Evolutionary conservation across 2,113 vertebrate genomes (phyloP).

Genomic region (Oxyruncus cristatus): DNA sequence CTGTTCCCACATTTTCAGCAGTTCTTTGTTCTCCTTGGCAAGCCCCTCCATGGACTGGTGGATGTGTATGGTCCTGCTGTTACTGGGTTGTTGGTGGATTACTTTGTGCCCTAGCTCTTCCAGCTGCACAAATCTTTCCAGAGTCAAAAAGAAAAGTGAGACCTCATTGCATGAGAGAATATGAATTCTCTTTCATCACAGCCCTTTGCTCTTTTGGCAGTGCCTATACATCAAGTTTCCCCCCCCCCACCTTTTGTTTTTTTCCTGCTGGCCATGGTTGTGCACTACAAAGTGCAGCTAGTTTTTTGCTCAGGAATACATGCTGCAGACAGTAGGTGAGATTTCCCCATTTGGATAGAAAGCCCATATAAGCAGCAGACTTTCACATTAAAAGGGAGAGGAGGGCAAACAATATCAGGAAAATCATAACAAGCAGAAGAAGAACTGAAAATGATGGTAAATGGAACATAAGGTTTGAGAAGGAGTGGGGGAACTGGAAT

Average conservation of each 20-base stretch:
- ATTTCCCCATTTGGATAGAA: neutral
- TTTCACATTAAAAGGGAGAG: neutral
- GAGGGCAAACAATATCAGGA: neutral
- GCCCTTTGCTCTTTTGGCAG: neutral
- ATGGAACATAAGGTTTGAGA: neutral
- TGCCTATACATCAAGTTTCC: neutral
- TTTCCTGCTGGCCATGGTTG: neutral
- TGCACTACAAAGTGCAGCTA: neutral
- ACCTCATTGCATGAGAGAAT: neutral
- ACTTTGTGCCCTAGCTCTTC: slow-evolving; percentile 58
- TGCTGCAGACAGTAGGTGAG: neutral
- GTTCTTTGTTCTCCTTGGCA: slow-evolving; percentile 52
- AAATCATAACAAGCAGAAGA: neutral
- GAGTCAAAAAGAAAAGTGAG: neutral
- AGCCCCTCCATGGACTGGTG: slow-evolving; percentile 64
- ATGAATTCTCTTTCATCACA: neutral
- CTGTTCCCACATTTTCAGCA: slow-evolving; percentile 77
- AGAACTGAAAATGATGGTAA: neutral
- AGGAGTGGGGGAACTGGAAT: neutral
- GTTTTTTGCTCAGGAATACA: neutral
- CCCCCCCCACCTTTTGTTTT: neutral
- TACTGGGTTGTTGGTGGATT: neutral
- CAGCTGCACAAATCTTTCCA: slow-evolving; percentile 59
- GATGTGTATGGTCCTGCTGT: slow-evolving; percentile 47
- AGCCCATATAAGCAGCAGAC: neutral